Evolutionary conservation across 2,113 vertebrate species (phyloP), one percentile per base, ranked within the genome.

Genomic region (Todiramphus saurophagus): DNA sequence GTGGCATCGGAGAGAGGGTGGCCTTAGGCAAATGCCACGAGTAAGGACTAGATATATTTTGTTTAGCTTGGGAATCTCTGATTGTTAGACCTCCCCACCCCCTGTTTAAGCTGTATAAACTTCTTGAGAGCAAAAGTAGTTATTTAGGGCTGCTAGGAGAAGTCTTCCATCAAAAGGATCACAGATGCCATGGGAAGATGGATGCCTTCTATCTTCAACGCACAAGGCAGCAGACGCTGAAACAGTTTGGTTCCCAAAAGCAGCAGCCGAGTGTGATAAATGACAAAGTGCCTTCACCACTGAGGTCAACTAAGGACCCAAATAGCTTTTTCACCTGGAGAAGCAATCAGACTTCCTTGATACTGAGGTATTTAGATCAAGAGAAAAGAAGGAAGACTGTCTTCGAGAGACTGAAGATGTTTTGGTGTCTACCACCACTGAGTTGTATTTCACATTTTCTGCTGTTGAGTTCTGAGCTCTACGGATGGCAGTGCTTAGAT

Each of bases 1-100:
- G 21, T 50, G 66, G 44, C 92, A 88, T 56, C 68, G 70, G 79
- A 81, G 85, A 83, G 81, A 95, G 48, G 43, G 7, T 90, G 63
- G 90, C 90, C 93, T 90, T 46, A 93, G 93, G 94, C 92, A 92
- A 94, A 83, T 69, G 55, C 37, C 86, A 76, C 53, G 31, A 76
- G 69, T 48, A 84, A 84, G 62, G 69, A 68, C 25, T 63, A 67
- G 69, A 37, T 31, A 3, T 12, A 21, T 79, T 93, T 39, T 62
- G 56, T 69, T 96, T 74, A 73, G 37, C 48, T 78, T 60, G 39
- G 59, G 53, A 75, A 50, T 58, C 62, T 82, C 89, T 30, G 58
- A 74, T 81, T 93, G 59, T 41, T 1, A 68, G 48, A 41, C 11
- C 3, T 25, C 9, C 3, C 3, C 31, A 7, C 13, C 35, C 12